Evolutionary conservation across 2,113 vertebrate species (phyloP), one percentile per base, ranked within the genome.

Genomic region (Python bivittatus): DNA sequence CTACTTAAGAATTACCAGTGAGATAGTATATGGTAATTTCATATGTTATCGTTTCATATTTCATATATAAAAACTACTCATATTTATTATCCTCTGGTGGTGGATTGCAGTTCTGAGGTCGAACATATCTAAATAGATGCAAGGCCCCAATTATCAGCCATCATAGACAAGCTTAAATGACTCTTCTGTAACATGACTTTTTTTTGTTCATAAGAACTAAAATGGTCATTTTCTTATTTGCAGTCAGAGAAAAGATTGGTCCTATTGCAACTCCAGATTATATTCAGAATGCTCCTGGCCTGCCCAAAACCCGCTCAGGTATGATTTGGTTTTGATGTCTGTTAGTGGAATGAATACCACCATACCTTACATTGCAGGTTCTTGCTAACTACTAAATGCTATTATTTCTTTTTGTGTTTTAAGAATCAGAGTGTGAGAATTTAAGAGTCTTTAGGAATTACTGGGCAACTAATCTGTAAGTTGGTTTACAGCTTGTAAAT

Each of bases 261-360:
- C 99, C 99, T 27, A 99, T 99, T 91, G 99, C 99, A 33, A 99
- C 99, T 0, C 99, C 99, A 1, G 99, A 99, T 97, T 99, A 98
- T 96, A 99, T 99, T 95, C 99, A 99, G 97, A 98, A 98, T 0
- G 99, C 99, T 12, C 99, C 99, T 0, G 97, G 97, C n/a, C 98
- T 99, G 93, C 99, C 99, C 93, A 99, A 99, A 98, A 99, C 99
- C 53, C 98, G 99, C 97, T 99, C 99, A 97, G 99, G 99, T 99
- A 97, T 94, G 92, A 9, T 54, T 89, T 5, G 13, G 61, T 7
- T 90, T 0, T 52, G 4, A n/a, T 29, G 6, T 2, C 4, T 92
- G 52, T 89, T 93, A 68, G 12, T 17, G 3, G 48, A 3, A 23
- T 58, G 23, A 91, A 44, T 91, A 58, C 44, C 4, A 48, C 6